phyloP scores from a whole-genome alignment of 2,888 invertebrate genomes.

The Conus canariensis region DNA sequence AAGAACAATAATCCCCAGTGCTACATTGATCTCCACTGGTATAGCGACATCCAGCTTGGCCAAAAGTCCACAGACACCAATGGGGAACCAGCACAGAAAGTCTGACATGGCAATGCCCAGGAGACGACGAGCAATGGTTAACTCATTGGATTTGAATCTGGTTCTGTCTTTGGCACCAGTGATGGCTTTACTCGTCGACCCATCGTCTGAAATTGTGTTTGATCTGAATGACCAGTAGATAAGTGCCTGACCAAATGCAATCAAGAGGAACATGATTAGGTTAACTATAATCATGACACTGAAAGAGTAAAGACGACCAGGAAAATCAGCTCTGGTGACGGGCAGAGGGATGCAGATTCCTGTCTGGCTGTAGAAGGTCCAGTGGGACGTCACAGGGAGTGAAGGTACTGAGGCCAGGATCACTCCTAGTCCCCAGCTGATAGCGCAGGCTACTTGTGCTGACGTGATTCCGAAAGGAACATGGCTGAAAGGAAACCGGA shows the following conservation, averaged over 20 bases:
- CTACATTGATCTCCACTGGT: neutral
- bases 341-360: constrained; percentile 16
- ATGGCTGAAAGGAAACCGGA: neutral
- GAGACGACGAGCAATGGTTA: constrained; percentile 1
- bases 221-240: neutral
- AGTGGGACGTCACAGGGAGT: neutral
- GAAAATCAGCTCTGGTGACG: neutral
- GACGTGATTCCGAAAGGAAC: neutral
- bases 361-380: constrained; percentile 5
- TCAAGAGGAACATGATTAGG: neutral
- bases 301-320: neutral
- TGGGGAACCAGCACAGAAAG: constrained; percentile 2
- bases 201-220: neutral
- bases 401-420: neutral
- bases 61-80: neutral
- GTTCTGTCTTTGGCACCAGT: constrained; percentile 6
- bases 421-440: neutral
- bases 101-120: neutral
- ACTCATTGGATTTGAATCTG: neutral
- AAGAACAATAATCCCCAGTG: neutral
- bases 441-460: neutral
- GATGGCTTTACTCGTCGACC: neutral
- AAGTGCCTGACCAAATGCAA: neutral
- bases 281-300: neutral
- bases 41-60: neutral